Conservation (phyloP, 2,113 vertebrate species). For the Condylura cristata region DNA sequence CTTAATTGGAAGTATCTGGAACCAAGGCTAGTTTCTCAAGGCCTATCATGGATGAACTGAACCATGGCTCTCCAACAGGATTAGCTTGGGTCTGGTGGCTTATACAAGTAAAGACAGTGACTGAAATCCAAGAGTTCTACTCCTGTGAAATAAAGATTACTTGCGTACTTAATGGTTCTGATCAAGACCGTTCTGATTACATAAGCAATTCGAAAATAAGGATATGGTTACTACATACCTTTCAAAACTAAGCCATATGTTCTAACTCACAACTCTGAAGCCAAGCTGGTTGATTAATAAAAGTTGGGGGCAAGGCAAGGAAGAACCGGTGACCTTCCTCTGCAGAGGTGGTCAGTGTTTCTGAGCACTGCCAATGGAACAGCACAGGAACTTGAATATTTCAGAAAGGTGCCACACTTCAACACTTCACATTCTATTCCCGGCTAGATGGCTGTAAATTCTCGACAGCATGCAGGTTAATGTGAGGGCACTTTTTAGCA, state of each 20-base stretch:
- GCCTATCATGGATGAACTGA: neutral
- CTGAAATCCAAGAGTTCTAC: neutral
- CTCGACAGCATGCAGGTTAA: neutral
- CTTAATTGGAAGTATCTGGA: neutral
- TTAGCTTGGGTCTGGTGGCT: constrained; percentile 22
- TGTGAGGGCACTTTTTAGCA: neutral
- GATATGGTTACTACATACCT: neutral
- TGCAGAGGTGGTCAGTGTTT: neutral
- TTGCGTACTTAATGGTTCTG: neutral
- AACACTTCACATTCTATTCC: neutral
- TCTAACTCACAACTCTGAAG: neutral
- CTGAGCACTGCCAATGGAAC: neutral
- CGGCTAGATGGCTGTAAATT: neutral
- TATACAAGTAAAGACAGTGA: neutral
- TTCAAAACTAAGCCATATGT: neutral
- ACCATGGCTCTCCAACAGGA: neutral
- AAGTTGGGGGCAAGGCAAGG: neutral
- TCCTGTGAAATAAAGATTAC: neutral
- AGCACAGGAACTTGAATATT: neutral
- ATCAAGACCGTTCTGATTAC: neutral
- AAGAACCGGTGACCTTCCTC: neutral
- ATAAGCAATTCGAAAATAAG: neutral
- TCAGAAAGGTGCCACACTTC: neutral
- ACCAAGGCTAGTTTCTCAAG: neutral
- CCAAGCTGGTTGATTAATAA: neutral